phyloP scores from a whole-genome alignment of 1,140 invertebrate species.

The Panagrolaimus sp. region DNA sequence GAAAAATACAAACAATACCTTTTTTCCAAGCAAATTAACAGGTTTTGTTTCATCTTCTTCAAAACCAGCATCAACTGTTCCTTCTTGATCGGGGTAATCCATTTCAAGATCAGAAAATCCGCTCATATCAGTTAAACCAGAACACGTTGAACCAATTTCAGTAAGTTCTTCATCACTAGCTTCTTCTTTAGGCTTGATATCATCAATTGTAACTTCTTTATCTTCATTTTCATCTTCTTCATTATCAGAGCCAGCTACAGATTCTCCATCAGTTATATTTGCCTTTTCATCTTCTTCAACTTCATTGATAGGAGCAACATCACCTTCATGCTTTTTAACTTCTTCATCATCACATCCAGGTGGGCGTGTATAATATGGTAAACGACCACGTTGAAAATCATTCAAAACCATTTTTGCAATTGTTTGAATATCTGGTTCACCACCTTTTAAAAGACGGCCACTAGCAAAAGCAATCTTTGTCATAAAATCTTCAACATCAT shows the following conservation, averaged over 20 bases:
- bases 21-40: background rate
- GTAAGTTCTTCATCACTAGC: slow-evolving; percentile 33
- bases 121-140: slow-evolving; percentile 44
- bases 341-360: slow-evolving; percentile 42
- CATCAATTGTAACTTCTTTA: slow-evolving; percentile 3
- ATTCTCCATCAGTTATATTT: slow-evolving; percentile 33
- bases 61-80: slow-evolving; percentile 34
- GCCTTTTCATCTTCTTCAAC: slow-evolving; percentile 39
- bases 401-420: slow-evolving; percentile 91
- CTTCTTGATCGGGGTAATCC: slow-evolving; percentile 38
- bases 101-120: slow-evolving; percentile 42
- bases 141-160: slow-evolving; percentile 42
- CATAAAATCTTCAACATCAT: slow-evolving; percentile 77
- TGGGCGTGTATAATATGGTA: slow-evolving; percentile 43
- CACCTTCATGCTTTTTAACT: slow-evolving; percentile 21
- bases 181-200: background rate
- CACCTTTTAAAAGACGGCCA: slow-evolving; percentile 88
- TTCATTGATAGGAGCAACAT: slow-evolving; percentile 45
- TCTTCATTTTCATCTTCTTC: slow-evolving; percentile 28
- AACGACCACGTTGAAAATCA: slow-evolving; percentile 82
- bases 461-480: slow-evolving; percentile 77
- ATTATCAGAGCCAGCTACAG: slow-evolving; percentile 14
- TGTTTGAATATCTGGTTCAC: slow-evolving; percentile 81
- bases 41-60: slow-evolving; percentile 19
- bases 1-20: background rate